Evolutionary conservation across 2,797 vertebrate species (phyloP).

Genomic region (Salarias fasciatus): DNA sequence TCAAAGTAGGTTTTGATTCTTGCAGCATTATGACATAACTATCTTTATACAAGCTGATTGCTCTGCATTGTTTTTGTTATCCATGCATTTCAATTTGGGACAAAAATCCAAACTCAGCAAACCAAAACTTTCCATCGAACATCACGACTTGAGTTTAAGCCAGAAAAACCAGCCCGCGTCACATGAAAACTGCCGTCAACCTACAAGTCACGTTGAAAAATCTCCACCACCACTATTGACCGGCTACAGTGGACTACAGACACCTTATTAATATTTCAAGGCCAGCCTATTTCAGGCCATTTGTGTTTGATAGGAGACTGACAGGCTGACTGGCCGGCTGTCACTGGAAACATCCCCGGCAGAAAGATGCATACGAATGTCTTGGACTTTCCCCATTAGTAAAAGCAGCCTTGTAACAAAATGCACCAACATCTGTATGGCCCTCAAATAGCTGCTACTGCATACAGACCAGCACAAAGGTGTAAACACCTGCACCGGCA

Average conservation of each 20-base stretch:
- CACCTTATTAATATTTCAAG: conserved; percentile 22
- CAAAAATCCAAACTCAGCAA: too few relatives aligned
- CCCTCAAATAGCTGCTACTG: not conserved
- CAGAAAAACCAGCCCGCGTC: conserved; percentile 13
- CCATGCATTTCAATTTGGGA: too few relatives aligned
- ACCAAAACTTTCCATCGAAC: too few relatives aligned
- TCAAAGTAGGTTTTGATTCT: too few relatives aligned
- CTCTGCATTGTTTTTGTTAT: too few relatives aligned
- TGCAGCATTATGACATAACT: too few relatives aligned
- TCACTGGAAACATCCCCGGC: conserved; percentile 3
- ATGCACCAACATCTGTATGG: not conserved
- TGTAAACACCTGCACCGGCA: not conserved
- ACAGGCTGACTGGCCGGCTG: not conserved
- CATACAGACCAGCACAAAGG: not conserved
- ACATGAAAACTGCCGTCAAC: conserved; percentile 20
- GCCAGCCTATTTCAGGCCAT: conserved; percentile 5
- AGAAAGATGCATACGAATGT: not conserved
- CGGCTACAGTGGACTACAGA: conserved; percentile 7
- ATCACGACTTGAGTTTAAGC: not conserved
- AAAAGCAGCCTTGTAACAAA: not conserved
- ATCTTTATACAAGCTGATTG: too few relatives aligned
- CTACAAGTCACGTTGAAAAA: conserved; percentile 29
- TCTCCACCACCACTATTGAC: conserved; percentile 8
- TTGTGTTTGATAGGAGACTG: conserved; percentile 5
- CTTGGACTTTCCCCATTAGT: not conserved